Evolutionary conservation across 2,797 vertebrate species (phyloP).

Genomic region (Tarsius wallacei): DNA sequence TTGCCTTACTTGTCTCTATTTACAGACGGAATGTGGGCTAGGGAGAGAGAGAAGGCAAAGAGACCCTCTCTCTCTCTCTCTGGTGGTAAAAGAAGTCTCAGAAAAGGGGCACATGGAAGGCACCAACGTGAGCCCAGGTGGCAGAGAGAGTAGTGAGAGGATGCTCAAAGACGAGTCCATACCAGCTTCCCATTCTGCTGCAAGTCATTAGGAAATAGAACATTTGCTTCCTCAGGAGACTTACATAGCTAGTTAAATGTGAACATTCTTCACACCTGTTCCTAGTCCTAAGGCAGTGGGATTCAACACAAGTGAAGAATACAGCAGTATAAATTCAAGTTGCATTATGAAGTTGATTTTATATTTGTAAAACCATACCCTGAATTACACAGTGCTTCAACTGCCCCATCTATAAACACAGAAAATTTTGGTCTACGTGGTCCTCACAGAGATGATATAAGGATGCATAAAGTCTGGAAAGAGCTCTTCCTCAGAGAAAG

Average conservation of each 20-base stretch:
- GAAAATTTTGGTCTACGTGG: neutral
- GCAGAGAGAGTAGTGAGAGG: neutral
- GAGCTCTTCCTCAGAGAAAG: constrained; percentile 40
- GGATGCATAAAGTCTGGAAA: neutral
- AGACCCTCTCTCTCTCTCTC: neutral
- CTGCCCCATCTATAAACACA: neutral
- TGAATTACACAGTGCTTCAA: neutral
- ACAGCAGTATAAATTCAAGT: neutral
- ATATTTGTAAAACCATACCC: constrained; percentile 1
- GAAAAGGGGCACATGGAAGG: neutral
- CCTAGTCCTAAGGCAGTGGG: neutral
- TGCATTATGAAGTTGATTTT: neutral
- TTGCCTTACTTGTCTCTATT: constrained; percentile 26
- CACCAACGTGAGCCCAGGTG: neutral
- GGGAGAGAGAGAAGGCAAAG: neutral
- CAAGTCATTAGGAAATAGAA: neutral
- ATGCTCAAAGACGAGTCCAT: rapidly evolving
- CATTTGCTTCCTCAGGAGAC: neutral
- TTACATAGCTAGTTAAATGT: constrained; percentile 15
- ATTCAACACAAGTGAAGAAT: neutral
- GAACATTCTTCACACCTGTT: constrained; percentile 21
- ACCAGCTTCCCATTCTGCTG: neutral
- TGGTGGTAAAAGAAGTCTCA: neutral
- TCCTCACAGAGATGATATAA: neutral
- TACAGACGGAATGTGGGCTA: neutral